Base-by-base conservation (phyloP, 2,888 invertebrate species). In the Orchesellides sinensis region DNA sequence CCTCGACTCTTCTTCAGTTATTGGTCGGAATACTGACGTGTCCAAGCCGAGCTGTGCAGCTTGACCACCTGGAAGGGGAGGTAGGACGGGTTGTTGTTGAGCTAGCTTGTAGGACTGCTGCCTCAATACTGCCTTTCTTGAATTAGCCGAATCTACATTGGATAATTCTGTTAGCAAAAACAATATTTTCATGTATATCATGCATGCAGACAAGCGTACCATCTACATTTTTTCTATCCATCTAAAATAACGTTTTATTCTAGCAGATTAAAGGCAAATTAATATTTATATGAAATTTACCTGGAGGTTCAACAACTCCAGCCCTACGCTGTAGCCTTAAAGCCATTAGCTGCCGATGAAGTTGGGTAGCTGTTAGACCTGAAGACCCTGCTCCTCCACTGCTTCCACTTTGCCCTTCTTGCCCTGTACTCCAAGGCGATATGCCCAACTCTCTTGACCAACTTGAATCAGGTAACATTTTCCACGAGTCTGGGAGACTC, bases 41-140 rank as follows among this genome's bases (percentile, higher is more conserved):
- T 87, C 87, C 54, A 86, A 68, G 27, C 83, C 86, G n/a, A 74
- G 52, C 52, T 82, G 83, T 2, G 74, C 73, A 17, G 82, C 82
- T 52, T 83, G 82, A 32, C 81, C 91, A 17, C 94, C 93, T 84
- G 94, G 90, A 6, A 94, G 95, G 6, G 95, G 95, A 8, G 95
- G 95, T 88, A 96, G 90, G 66, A 95, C 95, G 89, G 94, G 95
- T 88, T 94, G 95, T 89, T 85, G 85, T 89, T 96, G 96, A 35
- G 96, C 96, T 88, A 96, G 93, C 91, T 96, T 96, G 90, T 96
- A 96, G 88, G 96, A 96, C 87, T 96, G 95, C 89, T 96, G 96
- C 5, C 96, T 91, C 59, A 96, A 91, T 92, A 96, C 88, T 69
- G 87, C 79, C 81, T 86, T 88, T 68, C 87, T 52, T 14, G 82